Evolutionary conservation across 2,113 vertebrate genomes (phyloP).

Genomic region (Cricetomys ansorgei): DNA sequence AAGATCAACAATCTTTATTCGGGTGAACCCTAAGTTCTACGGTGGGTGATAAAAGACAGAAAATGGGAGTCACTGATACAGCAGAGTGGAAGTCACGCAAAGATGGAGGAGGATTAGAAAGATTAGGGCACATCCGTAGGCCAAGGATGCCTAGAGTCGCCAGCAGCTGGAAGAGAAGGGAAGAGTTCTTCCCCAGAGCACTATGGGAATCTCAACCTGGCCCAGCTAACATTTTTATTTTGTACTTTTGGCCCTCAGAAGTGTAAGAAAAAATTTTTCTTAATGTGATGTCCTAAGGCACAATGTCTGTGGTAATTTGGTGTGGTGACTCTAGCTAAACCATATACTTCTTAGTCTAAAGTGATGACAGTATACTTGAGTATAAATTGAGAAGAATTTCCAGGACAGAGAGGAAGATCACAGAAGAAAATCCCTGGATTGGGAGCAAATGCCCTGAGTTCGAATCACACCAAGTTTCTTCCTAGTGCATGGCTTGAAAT

Average conservation of each 20-base stretch:
- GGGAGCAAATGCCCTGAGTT: neutral
- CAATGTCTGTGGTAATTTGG: neutral
- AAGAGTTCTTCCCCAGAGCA: neutral
- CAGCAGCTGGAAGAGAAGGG: neutral
- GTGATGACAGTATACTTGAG: neutral
- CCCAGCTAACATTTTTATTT: neutral
- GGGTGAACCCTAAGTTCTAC: neutral
- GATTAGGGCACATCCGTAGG: too few relatives aligned
- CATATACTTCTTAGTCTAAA: neutral
- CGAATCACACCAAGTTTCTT: neutral
- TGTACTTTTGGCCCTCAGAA: neutral
- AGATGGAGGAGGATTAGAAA: fast-evolving
- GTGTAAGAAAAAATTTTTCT: neutral
- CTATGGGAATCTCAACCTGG: neutral
- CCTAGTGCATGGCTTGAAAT: neutral
- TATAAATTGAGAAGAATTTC: neutral
- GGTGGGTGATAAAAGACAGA: neutral
- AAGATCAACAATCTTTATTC: neutral
- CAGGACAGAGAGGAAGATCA: neutral
- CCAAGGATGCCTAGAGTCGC: neutral
- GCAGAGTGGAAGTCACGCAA: neutral
- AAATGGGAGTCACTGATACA: neutral
- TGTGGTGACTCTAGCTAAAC: neutral
- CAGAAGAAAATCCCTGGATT: neutral
- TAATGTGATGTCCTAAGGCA: neutral